These are phyloP conservation scores for Harpagifer antarcticus DNA, from an alignment of 2,797 vertebrate species.

Conservation along the genomic window DNA sequence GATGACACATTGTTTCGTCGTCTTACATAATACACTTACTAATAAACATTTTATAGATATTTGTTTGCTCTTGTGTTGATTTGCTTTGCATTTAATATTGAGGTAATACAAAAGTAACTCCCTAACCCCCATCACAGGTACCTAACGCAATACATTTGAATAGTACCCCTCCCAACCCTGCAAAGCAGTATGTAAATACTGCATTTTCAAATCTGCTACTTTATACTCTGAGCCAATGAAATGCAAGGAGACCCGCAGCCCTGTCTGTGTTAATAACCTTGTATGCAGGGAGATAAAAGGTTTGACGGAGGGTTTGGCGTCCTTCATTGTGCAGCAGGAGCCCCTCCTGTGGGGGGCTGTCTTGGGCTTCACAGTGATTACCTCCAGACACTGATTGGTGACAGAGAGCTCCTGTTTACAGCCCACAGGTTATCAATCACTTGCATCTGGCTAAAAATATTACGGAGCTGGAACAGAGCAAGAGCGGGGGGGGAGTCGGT, in stretches of 20 bases:
- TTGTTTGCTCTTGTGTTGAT: too few relatives aligned
- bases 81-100: too few relatives aligned
- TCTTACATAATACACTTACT: too few relatives aligned
- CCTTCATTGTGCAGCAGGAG: conserved; percentile 66
- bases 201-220: conserved; percentile 22
- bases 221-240: conserved; percentile 48
- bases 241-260: conserved; percentile 38
- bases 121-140: too few relatives aligned
- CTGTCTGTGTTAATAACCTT: conserved; percentile 63
- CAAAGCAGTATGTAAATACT: conserved; percentile 21
- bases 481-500: conserved; percentile 41
- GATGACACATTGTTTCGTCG: too few relatives aligned
- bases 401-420: conserved; percentile 65
- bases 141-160: too few relatives aligned
- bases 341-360: conserved; percentile 69
- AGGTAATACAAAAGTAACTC: too few relatives aligned
- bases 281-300: conserved; percentile 60
- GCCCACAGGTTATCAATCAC: conserved; percentile 80
- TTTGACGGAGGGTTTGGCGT: conserved; percentile 50
- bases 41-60: too few relatives aligned
- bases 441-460: conserved; percentile 83
- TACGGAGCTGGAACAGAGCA: conserved; percentile 48
- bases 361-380: conserved; percentile 68
- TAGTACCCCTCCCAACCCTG: too few relatives aligned
- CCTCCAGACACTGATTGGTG: conserved; percentile 61